Base-by-base conservation (phyloP, 92 coral and sea anemone species). In the Meandrina meandrites region DNA sequence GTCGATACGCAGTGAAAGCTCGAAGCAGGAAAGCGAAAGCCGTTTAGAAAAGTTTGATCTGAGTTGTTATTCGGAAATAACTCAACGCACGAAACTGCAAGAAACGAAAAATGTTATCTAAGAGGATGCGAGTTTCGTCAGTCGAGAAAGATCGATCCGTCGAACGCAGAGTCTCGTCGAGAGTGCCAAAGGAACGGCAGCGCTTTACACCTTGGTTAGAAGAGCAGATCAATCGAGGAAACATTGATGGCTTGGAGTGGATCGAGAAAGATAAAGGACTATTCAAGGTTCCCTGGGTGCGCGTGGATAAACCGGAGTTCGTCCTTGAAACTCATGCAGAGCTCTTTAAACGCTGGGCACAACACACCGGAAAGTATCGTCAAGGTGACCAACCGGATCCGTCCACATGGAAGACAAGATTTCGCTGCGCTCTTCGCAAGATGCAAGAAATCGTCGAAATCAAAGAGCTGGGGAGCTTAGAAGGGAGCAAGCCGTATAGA, bases 341-440 rank as follows among this genome's bases (percentile, higher is more conserved):
- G 57, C 75, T 86, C 18, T 86, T 86, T 32, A 86, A 80, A 73
- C 89, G 84, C 57, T 86, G 79, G 79, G 89, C 89, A 36, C 18
- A 80, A 42, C 84, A 80, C 75, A 80, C 84, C 15, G 89, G 85
- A 30, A 79, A 79, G 16, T 86, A 86, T 18, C 89, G 89, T 19
- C 31, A 45, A 16, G 86, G 89, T 2, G 89, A 86, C n/a, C 85
- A 79, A 12, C 76, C 84, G 1, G 89, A 86, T 35, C 89, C 84
- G 21, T 86, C 89, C 24, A 86, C 89, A 31, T 86, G 89, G 89
- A 86, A 86, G 51, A 79, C 86, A 48, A 68, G 89, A 51, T 86
- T 86, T 86, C 89, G 89, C 68, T 86, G 89, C n/a, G 89, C 89
- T 35, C 79, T 86, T 24, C 79, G 86, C 13, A 86, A 79, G 79